These are phyloP conservation scores for Drosophila ananassae DNA, from an alignment of 1,140 invertebrate genomes.

Conservation along the genomic window DNA sequence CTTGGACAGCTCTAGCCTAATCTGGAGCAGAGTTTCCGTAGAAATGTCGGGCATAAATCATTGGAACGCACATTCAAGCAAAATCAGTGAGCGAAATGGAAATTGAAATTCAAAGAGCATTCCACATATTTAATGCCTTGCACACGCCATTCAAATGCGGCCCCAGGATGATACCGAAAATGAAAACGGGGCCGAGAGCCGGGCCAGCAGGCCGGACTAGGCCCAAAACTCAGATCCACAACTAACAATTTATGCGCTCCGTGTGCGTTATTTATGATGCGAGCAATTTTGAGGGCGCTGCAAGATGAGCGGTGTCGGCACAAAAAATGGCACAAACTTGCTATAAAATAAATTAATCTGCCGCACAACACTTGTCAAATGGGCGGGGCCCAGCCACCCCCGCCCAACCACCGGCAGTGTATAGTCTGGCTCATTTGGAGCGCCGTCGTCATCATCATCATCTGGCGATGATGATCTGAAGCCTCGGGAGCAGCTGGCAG, in stretches of 20 bases:
- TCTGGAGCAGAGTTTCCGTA: conserved; percentile 37
- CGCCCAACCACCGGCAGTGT: background rate
- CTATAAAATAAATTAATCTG: conserved; percentile 77
- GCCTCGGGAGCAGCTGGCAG: conserved; percentile 42
- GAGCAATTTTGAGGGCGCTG: conserved; percentile 30
- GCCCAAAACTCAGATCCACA: conserved; percentile 4
- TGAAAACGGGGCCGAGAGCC: background rate
- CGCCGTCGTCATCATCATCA: conserved; percentile 16
- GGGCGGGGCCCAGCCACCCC: conserved; percentile 19
- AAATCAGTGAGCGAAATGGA: conserved; percentile 22
- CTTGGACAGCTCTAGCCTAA: conserved; percentile 23
- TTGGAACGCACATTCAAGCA: conserved; percentile 32
- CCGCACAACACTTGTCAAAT: conserved; percentile 60
- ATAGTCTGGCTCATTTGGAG: conserved; percentile 52
- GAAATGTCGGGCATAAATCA: conserved; percentile 54
- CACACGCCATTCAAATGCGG: conserved; percentile 42
- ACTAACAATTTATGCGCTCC: conserved; percentile 54
- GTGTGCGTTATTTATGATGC: conserved; percentile 66
- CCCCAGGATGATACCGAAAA: conserved; percentile 4
- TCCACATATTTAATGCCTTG: conserved; percentile 50
- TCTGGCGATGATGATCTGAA: conserved; percentile 24
- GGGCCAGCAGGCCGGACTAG: conserved; percentile 11
- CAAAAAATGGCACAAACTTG: conserved; percentile 65
- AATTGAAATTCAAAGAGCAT: conserved; percentile 55
- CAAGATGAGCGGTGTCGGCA: conserved; percentile 15